Percentiles rank a stretch among this genome's conserved stretches.
phyloP scores from a whole-genome alignment of 64 coral and sea anemone genomes.

The Orbicella faveolata region DNA sequence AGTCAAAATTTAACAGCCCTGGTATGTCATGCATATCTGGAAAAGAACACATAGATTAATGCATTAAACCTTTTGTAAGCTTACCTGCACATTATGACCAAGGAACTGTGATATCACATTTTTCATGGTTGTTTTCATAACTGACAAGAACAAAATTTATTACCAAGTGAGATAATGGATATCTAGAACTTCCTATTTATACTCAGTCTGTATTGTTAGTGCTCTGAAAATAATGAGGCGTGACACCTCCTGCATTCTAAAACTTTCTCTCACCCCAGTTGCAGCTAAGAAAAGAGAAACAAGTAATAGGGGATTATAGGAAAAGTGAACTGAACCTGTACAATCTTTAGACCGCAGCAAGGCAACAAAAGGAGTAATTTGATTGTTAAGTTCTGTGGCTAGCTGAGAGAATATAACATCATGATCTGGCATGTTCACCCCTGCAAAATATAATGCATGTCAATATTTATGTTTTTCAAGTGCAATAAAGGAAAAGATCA shows the following conservation, averaged over 20 bases:
- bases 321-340: slow-evolving; percentile 17
- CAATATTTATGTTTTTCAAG: background rate
- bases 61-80: background rate
- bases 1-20: too few relatives aligned
- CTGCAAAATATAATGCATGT: slow-evolving; percentile 9
- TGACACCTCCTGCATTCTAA: too few relatives aligned
- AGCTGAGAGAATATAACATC: slow-evolving; percentile 84
- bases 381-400: slow-evolving; percentile 55
- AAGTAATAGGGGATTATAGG: too few relatives aligned
- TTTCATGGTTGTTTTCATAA: slow-evolving; percentile 59
- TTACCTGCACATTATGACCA: slow-evolving; percentile 50
- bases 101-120: slow-evolving; percentile 64
- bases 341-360: slow-evolving; percentile 81
- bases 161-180: background rate
- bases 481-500: too few relatives aligned
- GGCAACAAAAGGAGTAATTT: slow-evolving; percentile 79
- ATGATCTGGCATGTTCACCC: slow-evolving; percentile 96
- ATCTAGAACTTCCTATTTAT: background rate
- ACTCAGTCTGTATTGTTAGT: background rate
- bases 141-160: slow-evolving; percentile 19
- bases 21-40: too few relatives aligned
- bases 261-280: too few relatives aligned
- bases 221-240: background rate
- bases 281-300: too few relatives aligned
- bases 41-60: background rate